Evolutionary conservation across 2,888 invertebrate genomes (phyloP).

Genomic region (Thalpophila matura): DNA sequence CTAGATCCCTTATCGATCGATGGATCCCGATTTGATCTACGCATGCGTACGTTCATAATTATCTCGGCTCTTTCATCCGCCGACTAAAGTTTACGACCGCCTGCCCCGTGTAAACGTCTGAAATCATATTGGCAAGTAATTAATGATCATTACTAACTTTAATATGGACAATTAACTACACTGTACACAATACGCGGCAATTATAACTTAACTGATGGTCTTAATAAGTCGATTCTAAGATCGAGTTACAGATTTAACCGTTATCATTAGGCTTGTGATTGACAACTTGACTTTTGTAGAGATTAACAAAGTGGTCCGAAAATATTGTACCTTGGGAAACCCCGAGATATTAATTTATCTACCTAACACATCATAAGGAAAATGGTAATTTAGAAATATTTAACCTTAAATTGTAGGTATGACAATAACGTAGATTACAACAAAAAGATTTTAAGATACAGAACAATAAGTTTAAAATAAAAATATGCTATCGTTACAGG

Average conservation of each 20-base stretch:
- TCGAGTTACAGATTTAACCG: conserved; percentile 65
- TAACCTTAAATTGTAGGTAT: conserved; percentile 21
- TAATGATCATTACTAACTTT: conserved; percentile 83
- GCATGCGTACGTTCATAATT: conserved; percentile 88
- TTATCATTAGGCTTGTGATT: conserved; percentile 61
- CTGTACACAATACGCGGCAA: conserved; percentile 71
- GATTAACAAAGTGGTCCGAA: conserved; percentile 55
- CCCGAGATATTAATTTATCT: conserved; percentile 48
- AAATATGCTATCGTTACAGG: conserved; percentile 77
- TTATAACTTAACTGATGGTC: conserved; percentile 67
- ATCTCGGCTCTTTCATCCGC: conserved; percentile 88
- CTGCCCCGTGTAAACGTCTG: conserved; percentile 85
- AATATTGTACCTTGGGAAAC: conserved; percentile 55
- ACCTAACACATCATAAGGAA: conserved; percentile 59
- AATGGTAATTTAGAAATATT: conserved; percentile 49
- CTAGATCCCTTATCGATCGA: conserved; percentile 88
- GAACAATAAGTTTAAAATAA: conserved; percentile 72
- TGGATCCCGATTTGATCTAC: conserved; percentile 89
- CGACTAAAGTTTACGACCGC: conserved; percentile 86
- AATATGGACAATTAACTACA: conserved; percentile 82
- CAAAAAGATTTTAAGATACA: conserved; percentile 74
- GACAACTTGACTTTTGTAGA: conserved; percentile 49
- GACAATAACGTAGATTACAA: conserved; percentile 49
- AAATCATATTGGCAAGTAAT: conserved; percentile 86
- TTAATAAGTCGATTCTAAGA: conserved; percentile 66